Base-by-base conservation (phyloP, 1,140 invertebrate species). In the Philotrypesis tridentata region DNA sequence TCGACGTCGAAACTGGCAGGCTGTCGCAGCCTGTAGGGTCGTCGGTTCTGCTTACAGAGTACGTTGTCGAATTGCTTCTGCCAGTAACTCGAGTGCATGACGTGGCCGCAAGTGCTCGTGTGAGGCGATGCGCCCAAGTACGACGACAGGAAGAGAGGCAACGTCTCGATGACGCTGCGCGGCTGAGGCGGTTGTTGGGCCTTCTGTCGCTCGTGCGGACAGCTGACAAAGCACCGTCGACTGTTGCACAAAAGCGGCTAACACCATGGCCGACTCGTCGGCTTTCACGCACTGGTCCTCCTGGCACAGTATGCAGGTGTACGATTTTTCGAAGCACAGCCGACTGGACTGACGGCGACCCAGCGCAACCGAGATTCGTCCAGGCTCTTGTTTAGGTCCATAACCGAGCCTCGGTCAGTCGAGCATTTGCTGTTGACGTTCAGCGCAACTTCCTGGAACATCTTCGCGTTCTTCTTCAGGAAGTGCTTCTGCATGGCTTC, bases 51-150 rank as follows among this genome's bases (percentile, higher is more conserved):
- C 89, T 97, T 97, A 9, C 94, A 93, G 17, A 96, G 92, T 68
- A 99, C 96, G 84, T 95, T 96, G 82, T 97, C 96, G 87, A 97
- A 97, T 90, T 98, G 98, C 90, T 96, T 96, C 86, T 96, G 94
- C 97, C 98, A 99, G 92, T 99, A 99, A 82, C 94, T 92, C 78
- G 96, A 95, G 92, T 99, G 99, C 97, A 99, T 99, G 2, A 98
- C 96, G 91, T 99, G 99, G 6, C 98, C 98, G 92, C 99, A 99
- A 21, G 97, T 98, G 83, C 96, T 97, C 7, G 97, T 96, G 88
- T 98, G 95, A 14, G 97, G 95, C 25, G 96, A 97, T 27, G 95
- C 94, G 21, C 94, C 94, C 27, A 98, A 90, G 84, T 95, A 95
- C 14, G 94, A 91, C 0, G 95, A 93, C 63, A 96, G 91, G 86